Percentiles rank a stretch among this genome's conserved stretches.
Conservation (phyloP, 2,888 invertebrate species). For the Chelonus formosanus region DNA sequence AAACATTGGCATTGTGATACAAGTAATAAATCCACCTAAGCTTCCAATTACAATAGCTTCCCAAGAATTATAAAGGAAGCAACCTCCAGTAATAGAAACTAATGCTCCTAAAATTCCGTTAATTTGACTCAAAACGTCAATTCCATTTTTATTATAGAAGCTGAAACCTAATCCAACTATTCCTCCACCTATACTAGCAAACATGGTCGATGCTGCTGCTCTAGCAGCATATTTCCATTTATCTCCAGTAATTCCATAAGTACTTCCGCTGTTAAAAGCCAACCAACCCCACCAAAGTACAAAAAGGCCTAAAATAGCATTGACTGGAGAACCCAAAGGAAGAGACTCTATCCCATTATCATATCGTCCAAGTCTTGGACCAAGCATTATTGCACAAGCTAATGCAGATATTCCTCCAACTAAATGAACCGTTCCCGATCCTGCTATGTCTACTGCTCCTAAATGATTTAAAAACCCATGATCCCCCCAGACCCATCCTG, state of each 20-base stretch:
- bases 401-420: constrained; percentile 74
- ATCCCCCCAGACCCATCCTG: constrained; percentile 92
- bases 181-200: constrained; percentile 91
- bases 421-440: constrained; percentile 89
- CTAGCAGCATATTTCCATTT: constrained; percentile 93
- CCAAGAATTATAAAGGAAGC: constrained; percentile 87
- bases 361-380: constrained; percentile 87
- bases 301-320: constrained; percentile 90
- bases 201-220: constrained; percentile 90
- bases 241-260: constrained; percentile 81
- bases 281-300: constrained; percentile 98
- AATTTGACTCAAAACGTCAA: constrained; percentile 86
- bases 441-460: constrained; percentile 92
- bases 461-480: constrained; percentile 85
- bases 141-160: constrained; percentile 72
- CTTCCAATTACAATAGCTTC: constrained; percentile 84
- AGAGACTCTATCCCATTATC: constrained; percentile 78
- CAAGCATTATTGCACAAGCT: constrained; percentile 88
- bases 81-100: constrained; percentile 88
- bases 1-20: constrained; percentile 77
- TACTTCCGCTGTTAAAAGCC: constrained; percentile 93
- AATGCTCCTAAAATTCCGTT: constrained; percentile 88
- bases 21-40: constrained; percentile 80
- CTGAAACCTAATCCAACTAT: constrained; percentile 71
- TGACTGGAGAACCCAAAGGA: constrained; percentile 87